These are phyloP conservation scores for Pandemis cinnamomeana DNA, from an alignment of 2,888 invertebrate genomes.

Conservation along the genomic window DNA sequence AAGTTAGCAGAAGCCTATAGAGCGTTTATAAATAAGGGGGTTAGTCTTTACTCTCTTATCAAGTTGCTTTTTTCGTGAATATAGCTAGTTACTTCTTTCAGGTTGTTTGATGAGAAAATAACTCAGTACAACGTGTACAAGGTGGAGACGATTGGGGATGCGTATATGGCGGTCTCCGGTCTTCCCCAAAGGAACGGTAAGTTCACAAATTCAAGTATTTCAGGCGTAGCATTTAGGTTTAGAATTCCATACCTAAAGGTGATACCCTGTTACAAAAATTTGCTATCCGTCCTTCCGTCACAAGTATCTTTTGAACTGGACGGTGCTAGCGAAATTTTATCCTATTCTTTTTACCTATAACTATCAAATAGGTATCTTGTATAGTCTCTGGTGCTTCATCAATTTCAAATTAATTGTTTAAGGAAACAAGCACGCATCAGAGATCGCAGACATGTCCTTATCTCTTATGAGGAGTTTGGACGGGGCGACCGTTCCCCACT, in stretches of 20 bases:
- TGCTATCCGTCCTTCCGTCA: too few species aligned
- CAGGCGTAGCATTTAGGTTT: too few species aligned
- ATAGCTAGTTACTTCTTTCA: slow-evolving; percentile 48
- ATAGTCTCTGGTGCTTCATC: not conserved
- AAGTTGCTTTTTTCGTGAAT: too few species aligned
- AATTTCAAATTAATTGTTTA: slow-evolving; percentile 38
- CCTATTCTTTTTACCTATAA: too few species aligned
- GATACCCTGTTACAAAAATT: too few species aligned
- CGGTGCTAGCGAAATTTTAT: too few species aligned
- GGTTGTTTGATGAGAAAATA: slow-evolving; percentile 88
- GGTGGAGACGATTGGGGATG: slow-evolving; percentile 87
- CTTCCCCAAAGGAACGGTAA: slow-evolving; percentile 84
- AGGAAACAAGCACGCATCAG: slow-evolving; percentile 84
- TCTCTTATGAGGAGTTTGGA: slow-evolving; percentile 81
- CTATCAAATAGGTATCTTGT: too few species aligned
- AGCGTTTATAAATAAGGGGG: too few species aligned
- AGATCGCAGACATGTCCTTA: slow-evolving; percentile 86
- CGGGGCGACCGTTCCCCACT: slow-evolving; percentile 83
- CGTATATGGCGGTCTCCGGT: slow-evolving; percentile 86
- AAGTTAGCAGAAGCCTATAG: too few species aligned
- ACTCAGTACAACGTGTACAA: slow-evolving; percentile 90
- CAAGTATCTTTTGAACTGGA: too few species aligned
- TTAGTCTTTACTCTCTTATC: too few species aligned
- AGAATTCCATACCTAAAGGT: too few species aligned
- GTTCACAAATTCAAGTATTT: not conserved